A percentile compares a stretch with the other conserved stretches of the same genome.
Conservation (phyloP, 2,888 invertebrate genomes). For the Ptilodon capucinus region DNA sequence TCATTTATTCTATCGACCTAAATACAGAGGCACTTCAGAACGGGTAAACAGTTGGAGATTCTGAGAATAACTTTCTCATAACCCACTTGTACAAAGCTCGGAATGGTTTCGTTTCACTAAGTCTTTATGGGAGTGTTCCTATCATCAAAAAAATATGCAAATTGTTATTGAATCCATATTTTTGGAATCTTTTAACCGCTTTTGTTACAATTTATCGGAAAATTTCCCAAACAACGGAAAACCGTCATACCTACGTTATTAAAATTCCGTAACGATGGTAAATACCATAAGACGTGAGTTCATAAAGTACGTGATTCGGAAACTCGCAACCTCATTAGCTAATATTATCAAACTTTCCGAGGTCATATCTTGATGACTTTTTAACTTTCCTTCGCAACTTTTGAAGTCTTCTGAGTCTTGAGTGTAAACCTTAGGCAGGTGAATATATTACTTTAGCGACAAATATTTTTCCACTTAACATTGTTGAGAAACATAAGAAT, state of each 20-base stretch:
- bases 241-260: conserved; percentile 12
- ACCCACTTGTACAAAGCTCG: too few species aligned
- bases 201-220: background rate
- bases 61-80: too few species aligned
- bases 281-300: conserved; percentile 42
- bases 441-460: background rate
- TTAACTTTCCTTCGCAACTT: conserved; percentile 8
- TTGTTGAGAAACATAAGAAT: too few species aligned
- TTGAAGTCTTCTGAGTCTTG: background rate
- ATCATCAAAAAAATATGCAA: too few species aligned
- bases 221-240: conserved; percentile 1
- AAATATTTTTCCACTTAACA: too few species aligned
- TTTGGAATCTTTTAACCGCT: background rate
- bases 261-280: conserved; percentile 22
- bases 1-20: too few species aligned
- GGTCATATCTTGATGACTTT: conserved; percentile 1
- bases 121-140: too few species aligned
- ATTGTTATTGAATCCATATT: too few species aligned
- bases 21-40: too few species aligned
- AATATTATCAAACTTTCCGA: conserved; percentile 37
- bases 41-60: too few species aligned
- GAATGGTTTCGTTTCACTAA: too few species aligned
- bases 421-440: too few species aligned
- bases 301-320: conserved; percentile 45
- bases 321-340: conserved; percentile 39